A percentile compares a stretch with the other conserved stretches of the same genome.
Conservation (phyloP, 1,140 invertebrate genomes). For the Callitettix versicolor region DNA sequence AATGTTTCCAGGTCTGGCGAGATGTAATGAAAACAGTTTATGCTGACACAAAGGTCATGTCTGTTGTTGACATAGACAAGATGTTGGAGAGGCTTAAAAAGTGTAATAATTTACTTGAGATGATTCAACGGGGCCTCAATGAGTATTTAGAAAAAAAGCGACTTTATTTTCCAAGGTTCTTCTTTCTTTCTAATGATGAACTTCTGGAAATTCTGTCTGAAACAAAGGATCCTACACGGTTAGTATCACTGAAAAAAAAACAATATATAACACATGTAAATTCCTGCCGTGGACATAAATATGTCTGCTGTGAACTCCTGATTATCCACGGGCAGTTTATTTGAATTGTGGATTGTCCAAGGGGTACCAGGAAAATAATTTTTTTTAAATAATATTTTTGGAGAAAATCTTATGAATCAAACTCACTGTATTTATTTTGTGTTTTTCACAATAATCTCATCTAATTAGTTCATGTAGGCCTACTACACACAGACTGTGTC, state of each 20-base stretch:
- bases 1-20: slow-evolving; percentile 60
- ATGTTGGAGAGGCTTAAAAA: slow-evolving; percentile 86
- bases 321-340: no score
- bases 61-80: slow-evolving; percentile 82
- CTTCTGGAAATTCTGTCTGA: slow-evolving; percentile 91
- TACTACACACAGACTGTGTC: no score
- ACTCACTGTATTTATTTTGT: no score
- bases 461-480: no score
- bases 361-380: no score
- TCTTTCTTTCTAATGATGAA: slow-evolving; percentile 96
- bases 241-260: slow-evolving; percentile 22
- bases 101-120: slow-evolving; percentile 73
- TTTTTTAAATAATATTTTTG: no score
- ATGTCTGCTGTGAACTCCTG: no score
- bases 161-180: slow-evolving; percentile 89
- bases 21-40: slow-evolving; percentile 85
- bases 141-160: slow-evolving; percentile 93
- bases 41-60: slow-evolving; percentile 68
- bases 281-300: no score
- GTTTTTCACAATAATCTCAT: no score
- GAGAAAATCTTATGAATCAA: no score
- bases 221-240: slow-evolving; percentile 90
- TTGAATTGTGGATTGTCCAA: no score
- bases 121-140: slow-evolving; percentile 87
- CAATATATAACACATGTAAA: no score